Conservation (phyloP, 2,113 vertebrate species). For the Xiphophorus hellerii region DNA sequence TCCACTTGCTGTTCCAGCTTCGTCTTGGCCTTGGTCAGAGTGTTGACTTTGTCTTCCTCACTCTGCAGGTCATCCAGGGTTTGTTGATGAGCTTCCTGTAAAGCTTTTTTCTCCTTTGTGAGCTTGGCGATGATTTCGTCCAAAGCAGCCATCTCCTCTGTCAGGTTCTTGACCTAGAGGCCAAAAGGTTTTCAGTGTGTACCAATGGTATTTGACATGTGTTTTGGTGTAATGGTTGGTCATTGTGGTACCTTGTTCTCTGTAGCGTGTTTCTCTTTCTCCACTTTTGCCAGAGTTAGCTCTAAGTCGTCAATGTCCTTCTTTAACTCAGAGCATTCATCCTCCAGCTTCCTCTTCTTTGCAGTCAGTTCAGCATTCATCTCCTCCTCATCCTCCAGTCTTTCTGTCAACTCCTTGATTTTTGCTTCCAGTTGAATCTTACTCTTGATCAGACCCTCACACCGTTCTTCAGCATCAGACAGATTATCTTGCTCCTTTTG, state of each 20-base stretch:
- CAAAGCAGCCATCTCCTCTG: conserved; percentile 57
- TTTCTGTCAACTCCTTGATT: conserved; percentile 86
- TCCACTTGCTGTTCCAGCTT: conserved; percentile 71
- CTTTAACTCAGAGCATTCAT: conserved; percentile 86
- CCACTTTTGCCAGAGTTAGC: conserved; percentile 83
- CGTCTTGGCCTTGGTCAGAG: conserved; percentile 52
- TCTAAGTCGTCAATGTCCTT: conserved; percentile 87
- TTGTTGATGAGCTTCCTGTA: conserved; percentile 69
- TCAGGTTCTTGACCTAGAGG: conserved; percentile 56
- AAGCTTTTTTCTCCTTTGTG: conserved; percentile 55
- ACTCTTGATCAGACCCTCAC: conserved; percentile 89
- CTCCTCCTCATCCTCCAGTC: conserved; percentile 76
- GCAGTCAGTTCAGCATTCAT: conserved; percentile 80
- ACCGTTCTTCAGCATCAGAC: conserved; percentile 87
- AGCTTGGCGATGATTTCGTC: conserved; percentile 63
- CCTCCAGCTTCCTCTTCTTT: conserved; percentile 87
- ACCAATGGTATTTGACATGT: background rate
- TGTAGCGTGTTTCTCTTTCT: conserved; percentile 86
- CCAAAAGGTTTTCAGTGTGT: background rate
- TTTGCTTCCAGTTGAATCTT: conserved; percentile 92
- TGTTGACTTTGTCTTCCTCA: conserved; percentile 67
- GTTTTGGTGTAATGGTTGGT: background rate
- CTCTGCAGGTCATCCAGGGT: conserved; percentile 65
- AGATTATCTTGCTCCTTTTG: conserved; percentile 91
- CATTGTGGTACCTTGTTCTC: conserved; percentile 82